Evolutionary conservation across 2,888 invertebrate species (phyloP), one percentile per base, ranked within the genome.

Genomic region (Orgyia antiqua): DNA sequence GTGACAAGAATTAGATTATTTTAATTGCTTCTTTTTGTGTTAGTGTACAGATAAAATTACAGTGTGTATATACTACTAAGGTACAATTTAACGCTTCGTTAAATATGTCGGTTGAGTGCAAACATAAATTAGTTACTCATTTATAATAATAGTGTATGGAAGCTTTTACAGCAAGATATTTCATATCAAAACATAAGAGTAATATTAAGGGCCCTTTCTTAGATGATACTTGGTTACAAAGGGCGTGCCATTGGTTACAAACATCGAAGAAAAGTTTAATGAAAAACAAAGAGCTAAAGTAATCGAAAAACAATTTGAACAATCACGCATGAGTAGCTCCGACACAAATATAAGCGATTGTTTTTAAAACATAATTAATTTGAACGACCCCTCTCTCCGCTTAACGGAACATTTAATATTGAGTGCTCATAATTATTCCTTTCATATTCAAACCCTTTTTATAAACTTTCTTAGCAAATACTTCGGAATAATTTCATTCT

Each of bases 361-460:
- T 86, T 86, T 86, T 83, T 72, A 83, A 83, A 86, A 83, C 78
- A 78, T 82, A 78, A 84, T 82, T 82, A 82, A 83, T 83, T 84
- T 82, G 64, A 67, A 67, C 68, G 66, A 75, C 83, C 84, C 83
- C 72, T 82, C 73, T 71, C 60, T 62, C 69, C 63, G 51, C 50
- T 67, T 73, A 76, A 78, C 80, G 83, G 78, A 78, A 84, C 84
- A 84, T 86, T 86, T 83, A 86, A 84, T 86, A 84, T 84, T 66
- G 82, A 84, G 79, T 77, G 79, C 79, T 86, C 80, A 73, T 86
- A 82, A 83, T 83, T 83, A 83, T 82, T 84, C 69, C 75, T 78
- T 80, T 76, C 63, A 68, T 62, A 78, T 73, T 74, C 53, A 65
- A 78, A 80, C 79, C 78, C 83, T 74, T 77, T 77, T 59, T 64